phyloP scores from a whole-genome alignment of 2,797 vertebrate species.

The Leptatherina wallacei region DNA sequence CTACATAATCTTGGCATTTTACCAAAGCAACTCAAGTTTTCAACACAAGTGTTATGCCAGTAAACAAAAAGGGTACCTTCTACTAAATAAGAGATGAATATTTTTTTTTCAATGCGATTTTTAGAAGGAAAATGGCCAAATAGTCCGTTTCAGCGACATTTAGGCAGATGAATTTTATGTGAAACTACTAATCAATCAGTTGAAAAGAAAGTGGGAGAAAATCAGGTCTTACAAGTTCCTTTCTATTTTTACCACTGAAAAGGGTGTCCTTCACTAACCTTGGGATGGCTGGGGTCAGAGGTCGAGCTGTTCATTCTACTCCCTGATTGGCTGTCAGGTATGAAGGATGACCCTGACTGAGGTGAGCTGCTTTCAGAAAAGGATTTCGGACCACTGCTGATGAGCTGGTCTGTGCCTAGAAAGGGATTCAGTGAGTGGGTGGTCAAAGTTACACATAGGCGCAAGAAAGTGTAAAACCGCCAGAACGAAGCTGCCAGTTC shows the following conservation, averaged over 20 bases:
- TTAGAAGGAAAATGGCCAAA: background rate
- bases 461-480: slow-evolving; percentile 24
- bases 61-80: background rate
- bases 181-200: background rate
- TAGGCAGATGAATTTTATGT: background rate
- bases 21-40: background rate
- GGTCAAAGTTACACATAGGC: slow-evolving; percentile 30
- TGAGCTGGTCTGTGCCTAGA: slow-evolving; percentile 50
- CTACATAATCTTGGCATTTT: background rate
- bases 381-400: slow-evolving; percentile 18
- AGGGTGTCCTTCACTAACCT: slow-evolving; percentile 37
- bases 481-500: too few relatives aligned
- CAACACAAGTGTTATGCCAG: background rate
- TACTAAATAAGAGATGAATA: background rate
- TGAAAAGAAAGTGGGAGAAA: background rate
- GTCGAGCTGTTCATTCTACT: slow-evolving; percentile 23
- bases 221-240: slow-evolving; percentile 60
- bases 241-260: slow-evolving; percentile 53
- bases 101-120: background rate
- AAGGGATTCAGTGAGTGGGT: slow-evolving; percentile 30
- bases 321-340: slow-evolving; percentile 44
- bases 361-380: slow-evolving; percentile 31
- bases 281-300: slow-evolving; percentile 47
- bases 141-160: background rate
- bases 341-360: slow-evolving; percentile 20